Conservation (phyloP, 2,113 vertebrate genomes). For the Pelecanoides urinatrix region DNA sequence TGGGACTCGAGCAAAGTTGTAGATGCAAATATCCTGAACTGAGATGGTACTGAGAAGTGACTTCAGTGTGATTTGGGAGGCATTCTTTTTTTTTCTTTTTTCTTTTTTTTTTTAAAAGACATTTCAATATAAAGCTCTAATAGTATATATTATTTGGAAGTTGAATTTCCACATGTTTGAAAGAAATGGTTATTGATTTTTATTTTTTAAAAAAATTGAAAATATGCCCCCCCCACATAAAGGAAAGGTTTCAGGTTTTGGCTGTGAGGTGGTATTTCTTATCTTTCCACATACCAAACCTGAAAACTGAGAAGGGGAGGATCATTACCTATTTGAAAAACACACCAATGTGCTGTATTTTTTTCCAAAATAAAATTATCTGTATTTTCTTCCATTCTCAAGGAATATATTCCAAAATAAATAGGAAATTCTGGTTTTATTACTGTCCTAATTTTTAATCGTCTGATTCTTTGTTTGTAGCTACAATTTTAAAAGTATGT, state of each 20-base stretch:
- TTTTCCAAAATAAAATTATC: background rate
- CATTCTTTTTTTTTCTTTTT: too few relatives aligned
- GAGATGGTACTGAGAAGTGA: background rate
- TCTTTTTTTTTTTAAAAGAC: background rate
- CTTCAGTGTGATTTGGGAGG: background rate
- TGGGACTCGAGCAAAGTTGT: background rate
- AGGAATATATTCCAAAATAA: background rate
- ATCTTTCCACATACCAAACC: background rate
- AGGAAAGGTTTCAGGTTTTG: background rate
- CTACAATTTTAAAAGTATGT: background rate
- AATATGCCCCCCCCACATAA: rapidly evolving
- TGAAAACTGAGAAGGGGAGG: background rate
- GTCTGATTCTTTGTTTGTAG: background rate
- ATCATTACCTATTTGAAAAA: background rate
- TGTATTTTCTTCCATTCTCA: background rate
- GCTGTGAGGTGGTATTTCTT: background rate
- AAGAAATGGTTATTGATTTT: background rate
- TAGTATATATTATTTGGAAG: background rate
- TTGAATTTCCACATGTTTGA: background rate
- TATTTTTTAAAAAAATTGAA: background rate
- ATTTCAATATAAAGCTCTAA: background rate
- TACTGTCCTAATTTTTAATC: background rate
- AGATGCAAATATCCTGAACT: background rate
- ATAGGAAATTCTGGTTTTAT: background rate
- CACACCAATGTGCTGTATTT: background rate